phyloP scores from a whole-genome alignment of 2,888 invertebrate species.

The Drosophila ustulata region DNA sequence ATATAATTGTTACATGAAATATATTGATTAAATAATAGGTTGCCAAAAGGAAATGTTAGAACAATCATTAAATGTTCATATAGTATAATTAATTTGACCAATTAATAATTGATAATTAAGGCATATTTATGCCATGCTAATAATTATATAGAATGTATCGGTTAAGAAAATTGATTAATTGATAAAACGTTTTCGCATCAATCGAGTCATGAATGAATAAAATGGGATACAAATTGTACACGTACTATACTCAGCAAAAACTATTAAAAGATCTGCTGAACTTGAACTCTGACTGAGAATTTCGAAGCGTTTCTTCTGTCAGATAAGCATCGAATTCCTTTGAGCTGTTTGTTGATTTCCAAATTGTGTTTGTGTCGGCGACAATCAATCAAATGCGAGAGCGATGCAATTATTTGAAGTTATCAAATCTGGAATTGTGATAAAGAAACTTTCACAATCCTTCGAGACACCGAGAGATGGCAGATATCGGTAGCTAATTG shows the following conservation, averaged over 20 bases:
- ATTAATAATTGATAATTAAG: not conserved
- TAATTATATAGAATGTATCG: not conserved
- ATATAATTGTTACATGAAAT: too few relatives aligned
- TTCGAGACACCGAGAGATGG: slow-evolving; percentile 5
- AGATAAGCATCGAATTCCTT: not conserved
- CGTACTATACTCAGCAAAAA: not conserved
- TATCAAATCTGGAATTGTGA: slow-evolving; percentile 8
- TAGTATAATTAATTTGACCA: too few relatives aligned
- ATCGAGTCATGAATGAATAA: too few relatives aligned
- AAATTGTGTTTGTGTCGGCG: not conserved
- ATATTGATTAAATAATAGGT: too few relatives aligned
- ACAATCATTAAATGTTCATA: too few relatives aligned
- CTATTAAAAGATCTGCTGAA: not conserved
- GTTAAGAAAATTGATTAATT: not conserved
- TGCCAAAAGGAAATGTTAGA: too few relatives aligned
- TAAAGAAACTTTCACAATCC: slow-evolving; percentile 30
- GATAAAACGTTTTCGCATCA: not conserved
- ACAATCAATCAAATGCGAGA: slow-evolving; percentile 1
- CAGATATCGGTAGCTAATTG: slow-evolving; percentile 8
- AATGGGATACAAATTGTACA: not conserved
- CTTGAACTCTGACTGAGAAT: not conserved
- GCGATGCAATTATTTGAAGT: slow-evolving; percentile 3
- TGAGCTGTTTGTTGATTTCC: not conserved
- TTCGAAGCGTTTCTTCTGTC: not conserved
- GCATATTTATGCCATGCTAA: not conserved